Conservation (phyloP, 1,140 invertebrate species). For the Diorhabda sublineata region DNA sequence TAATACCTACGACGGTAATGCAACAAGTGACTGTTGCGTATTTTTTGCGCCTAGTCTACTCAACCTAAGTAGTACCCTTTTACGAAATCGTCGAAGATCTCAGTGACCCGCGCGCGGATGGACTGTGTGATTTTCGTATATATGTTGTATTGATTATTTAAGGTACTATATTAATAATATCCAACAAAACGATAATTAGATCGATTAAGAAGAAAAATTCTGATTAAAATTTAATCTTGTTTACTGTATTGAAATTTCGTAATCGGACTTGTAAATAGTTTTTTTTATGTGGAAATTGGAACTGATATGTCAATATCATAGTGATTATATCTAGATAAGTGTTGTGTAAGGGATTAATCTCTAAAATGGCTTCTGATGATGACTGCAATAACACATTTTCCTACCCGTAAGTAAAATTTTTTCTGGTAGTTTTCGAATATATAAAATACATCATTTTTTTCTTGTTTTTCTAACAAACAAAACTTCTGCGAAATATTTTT, state of each 20-base stretch:
- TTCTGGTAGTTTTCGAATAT: too few species aligned
- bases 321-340: constrained; percentile 25
- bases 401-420: constrained; percentile 31
- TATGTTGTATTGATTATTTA: too few species aligned
- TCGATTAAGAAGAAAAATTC: too few species aligned
- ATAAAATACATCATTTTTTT: neutral
- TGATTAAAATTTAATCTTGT: too few species aligned
- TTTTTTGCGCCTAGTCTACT: constrained; percentile 21
- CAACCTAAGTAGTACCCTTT: constrained; percentile 9
- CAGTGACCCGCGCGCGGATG: neutral
- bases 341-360: constrained; percentile 21
- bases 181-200: too few species aligned
- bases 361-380: constrained; percentile 36
- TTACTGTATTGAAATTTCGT: constrained; percentile 12
- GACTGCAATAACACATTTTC: constrained; percentile 34
- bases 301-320: constrained; percentile 25
- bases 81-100: neutral
- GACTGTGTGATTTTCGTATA: neutral
- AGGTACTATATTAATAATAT: too few species aligned
- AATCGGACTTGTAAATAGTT: constrained; percentile 20
- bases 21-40: constrained; percentile 24
- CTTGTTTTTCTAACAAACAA: neutral
- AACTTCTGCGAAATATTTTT: too few species aligned
- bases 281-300: constrained; percentile 26
- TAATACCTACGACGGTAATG: constrained; percentile 15